These are phyloP conservation scores for Limanda limanda DNA, from an alignment of 2,113 vertebrate genomes.

Conservation along the genomic window DNA sequence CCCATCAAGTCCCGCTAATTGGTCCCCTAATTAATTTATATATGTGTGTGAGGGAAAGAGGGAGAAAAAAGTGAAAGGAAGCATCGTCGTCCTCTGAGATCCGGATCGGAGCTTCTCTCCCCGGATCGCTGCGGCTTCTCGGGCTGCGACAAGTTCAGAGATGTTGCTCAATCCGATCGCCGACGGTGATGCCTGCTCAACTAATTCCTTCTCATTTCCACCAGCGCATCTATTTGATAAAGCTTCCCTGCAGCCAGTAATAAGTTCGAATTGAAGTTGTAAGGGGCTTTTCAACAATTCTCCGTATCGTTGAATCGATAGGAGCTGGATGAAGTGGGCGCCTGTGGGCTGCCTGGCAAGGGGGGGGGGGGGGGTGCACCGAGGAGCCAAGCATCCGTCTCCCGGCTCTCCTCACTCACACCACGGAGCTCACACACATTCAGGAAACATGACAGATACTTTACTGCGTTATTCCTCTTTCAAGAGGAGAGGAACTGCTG, in stretches of 20 bases:
- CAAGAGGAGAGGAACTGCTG: neutral
- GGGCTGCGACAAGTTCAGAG: constrained; percentile 34
- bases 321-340: constrained; percentile 37
- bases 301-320: constrained; percentile 31
- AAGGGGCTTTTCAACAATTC: constrained; percentile 3
- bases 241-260: neutral
- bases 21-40: constrained; percentile 27
- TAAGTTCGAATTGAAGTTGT: constrained; percentile 37
- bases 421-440: neutral
- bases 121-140: constrained; percentile 1
- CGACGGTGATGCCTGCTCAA: neutral
- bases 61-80: constrained; percentile 14
- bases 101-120: neutral
- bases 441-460: neutral
- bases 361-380: too few relatives aligned
- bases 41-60: neutral
- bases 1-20: constrained; percentile 43
- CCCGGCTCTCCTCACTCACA: neutral
- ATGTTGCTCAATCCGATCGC: constrained; percentile 29
- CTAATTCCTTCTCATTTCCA: neutral
- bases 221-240: neutral
- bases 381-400: neutral
- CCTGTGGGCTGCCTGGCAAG: constrained; percentile 19
- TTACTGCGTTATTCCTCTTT: neutral
- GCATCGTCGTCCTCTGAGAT: neutral